Evolutionary conservation across 2,888 invertebrate species (phyloP).

Genomic region (Lasioglossum malachurum): DNA sequence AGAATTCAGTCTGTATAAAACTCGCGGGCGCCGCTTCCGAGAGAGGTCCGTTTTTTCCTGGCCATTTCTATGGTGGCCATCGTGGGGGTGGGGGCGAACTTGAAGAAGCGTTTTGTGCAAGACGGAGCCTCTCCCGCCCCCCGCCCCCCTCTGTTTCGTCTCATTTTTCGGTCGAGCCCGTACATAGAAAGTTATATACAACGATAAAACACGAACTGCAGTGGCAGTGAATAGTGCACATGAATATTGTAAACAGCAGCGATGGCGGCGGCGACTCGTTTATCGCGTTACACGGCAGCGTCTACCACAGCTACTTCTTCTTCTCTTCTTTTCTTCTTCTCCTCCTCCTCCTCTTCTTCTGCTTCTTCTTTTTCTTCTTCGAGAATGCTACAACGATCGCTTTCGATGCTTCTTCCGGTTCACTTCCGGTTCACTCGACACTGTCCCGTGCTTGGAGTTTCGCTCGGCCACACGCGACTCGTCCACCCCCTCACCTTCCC

Average conservation of each 20-base stretch:
- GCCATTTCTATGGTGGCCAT: conserved; percentile 3
- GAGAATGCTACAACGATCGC: conserved; percentile 2
- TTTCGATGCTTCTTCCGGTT: conserved; percentile 5
- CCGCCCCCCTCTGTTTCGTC: conserved; percentile 48
- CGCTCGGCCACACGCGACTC: conserved; percentile 29
- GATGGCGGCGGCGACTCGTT: conserved; percentile 76
- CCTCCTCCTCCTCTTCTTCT: conserved; percentile 42
- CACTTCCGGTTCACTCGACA: background rate
- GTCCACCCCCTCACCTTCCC: conserved; percentile 9
- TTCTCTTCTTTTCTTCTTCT: conserved; percentile 50
- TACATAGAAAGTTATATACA: conserved; percentile 77
- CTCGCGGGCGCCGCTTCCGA: conserved; percentile 5
- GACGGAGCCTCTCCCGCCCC: conserved; percentile 38
- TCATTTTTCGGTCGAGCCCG: conserved; percentile 64
- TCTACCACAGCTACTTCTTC: conserved; percentile 80
- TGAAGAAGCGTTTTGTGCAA: conserved; percentile 7
- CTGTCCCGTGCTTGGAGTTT: conserved; percentile 17
- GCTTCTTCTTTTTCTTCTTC: conserved; percentile 7
- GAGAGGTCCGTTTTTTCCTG: background rate
- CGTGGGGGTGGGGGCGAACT: conserved; percentile 1
- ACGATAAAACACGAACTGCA: conserved; percentile 84
- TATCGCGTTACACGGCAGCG: conserved; percentile 82
- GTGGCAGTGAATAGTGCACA: conserved; percentile 85
- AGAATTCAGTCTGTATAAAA: conserved; percentile 16
- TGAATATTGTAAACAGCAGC: conserved; percentile 83